phyloP scores from a whole-genome alignment of 1,140 invertebrate genomes.

The Cataglyphis hispanica region DNA sequence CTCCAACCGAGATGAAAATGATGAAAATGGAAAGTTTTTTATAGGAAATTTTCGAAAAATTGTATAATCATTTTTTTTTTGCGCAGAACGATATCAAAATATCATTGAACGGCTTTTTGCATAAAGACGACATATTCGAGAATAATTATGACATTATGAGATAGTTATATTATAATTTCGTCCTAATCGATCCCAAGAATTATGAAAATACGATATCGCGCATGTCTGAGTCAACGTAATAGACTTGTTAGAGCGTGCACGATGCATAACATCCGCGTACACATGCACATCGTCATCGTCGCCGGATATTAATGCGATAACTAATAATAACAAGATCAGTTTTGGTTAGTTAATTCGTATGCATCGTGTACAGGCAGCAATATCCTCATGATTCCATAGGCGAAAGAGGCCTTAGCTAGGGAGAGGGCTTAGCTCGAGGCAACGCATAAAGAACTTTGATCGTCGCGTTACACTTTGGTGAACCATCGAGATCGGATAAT shows the following conservation, averaged over 20 bases:
- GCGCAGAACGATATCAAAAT: constrained; percentile 6
- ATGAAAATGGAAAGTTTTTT: not conserved
- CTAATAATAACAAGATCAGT: constrained; percentile 75
- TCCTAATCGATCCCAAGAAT: constrained; percentile 15
- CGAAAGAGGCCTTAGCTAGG: constrained; percentile 61
- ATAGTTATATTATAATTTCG: constrained; percentile 8
- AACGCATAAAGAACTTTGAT: constrained; percentile 72
- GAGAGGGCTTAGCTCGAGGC: constrained; percentile 58
- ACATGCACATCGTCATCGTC: constrained; percentile 41
- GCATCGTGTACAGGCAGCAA: not conserved
- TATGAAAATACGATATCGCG: not conserved
- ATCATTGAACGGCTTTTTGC: not conserved
- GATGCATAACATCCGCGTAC: constrained; percentile 9
- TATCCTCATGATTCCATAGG: constrained; percentile 59
- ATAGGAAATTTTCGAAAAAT: not conserved
- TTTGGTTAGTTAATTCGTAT: constrained; percentile 52
- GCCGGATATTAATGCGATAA: constrained; percentile 73
- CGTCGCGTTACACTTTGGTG: constrained; percentile 72
- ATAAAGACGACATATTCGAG: not conserved
- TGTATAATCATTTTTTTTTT: not conserved
- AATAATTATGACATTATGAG: not conserved
- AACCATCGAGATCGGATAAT: constrained; percentile 71
- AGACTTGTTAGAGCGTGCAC: not conserved
- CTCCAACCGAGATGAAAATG: not conserved
- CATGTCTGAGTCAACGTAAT: not conserved